These are phyloP conservation scores for Nezara viridula DNA, from an alignment of 2,888 invertebrate species.

Conservation along the genomic window DNA sequence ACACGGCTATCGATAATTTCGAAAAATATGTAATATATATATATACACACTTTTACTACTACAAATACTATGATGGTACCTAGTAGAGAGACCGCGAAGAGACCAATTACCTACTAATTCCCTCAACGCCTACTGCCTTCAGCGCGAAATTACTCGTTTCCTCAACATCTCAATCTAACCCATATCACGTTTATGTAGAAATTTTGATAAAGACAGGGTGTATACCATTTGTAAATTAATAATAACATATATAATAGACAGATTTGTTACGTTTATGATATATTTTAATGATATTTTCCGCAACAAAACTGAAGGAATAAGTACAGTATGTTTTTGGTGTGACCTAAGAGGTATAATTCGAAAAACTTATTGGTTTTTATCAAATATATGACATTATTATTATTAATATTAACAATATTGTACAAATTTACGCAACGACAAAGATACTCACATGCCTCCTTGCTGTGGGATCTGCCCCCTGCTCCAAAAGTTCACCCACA, in stretches of 20 bases:
- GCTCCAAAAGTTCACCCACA: conserved; percentile 87
- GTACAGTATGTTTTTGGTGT: too few species aligned
- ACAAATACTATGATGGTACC: neutral
- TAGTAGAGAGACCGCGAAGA: neutral
- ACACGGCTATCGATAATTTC: too few species aligned
- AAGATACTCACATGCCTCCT: conserved; percentile 78
- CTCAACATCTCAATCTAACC: neutral
- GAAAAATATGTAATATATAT: too few species aligned
- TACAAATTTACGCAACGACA: conserved; percentile 15
- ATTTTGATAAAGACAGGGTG: neutral
- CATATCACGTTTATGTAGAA: neutral
- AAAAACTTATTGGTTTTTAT: too few species aligned
- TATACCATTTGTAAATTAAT: too few species aligned
- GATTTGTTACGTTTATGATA: too few species aligned
- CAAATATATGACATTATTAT: too few species aligned
- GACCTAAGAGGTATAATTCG: too few species aligned
- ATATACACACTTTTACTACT: neutral
- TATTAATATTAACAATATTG: too few species aligned
- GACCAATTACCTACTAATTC: neutral
- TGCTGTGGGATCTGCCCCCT: conserved; percentile 91
- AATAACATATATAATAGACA: too few species aligned
- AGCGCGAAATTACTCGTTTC: neutral
- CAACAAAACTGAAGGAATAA: too few species aligned
- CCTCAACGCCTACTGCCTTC: neutral
- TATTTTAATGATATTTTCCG: too few species aligned